These are phyloP conservation scores for Solenopsis invicta DNA, from an alignment of 1,140 invertebrate genomes.

Conservation along the genomic window DNA sequence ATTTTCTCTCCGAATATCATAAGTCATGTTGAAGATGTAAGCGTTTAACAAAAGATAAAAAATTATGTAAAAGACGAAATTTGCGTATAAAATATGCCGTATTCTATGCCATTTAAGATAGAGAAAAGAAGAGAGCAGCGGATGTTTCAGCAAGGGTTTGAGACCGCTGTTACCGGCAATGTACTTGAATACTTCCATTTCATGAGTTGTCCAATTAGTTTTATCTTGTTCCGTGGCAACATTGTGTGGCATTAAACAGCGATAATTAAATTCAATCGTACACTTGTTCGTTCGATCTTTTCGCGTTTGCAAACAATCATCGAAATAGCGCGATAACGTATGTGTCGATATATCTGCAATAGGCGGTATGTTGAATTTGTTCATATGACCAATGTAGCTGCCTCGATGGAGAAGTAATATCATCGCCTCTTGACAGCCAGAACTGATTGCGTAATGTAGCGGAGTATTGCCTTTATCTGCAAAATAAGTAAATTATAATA, in stretches of 20 bases:
- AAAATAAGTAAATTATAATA: constrained; percentile 3
- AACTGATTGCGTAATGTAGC: constrained; percentile 93
- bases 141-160: constrained; percentile 92
- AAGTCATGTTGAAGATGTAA: no score
- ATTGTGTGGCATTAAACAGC: constrained; percentile 88
- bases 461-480: constrained; percentile 91
- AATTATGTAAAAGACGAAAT: no score
- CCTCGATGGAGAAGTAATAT: constrained; percentile 89
- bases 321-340: constrained; percentile 90
- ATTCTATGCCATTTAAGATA: constrained; percentile 94
- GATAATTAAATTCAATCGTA: constrained; percentile 91
- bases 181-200: constrained; percentile 89
- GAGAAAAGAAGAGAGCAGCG: constrained; percentile 92
- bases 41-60: no score
- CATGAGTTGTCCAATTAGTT: constrained; percentile 51
- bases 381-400: constrained; percentile 91
- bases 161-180: constrained; percentile 90
- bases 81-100: constrained; percentile 84
- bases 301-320: constrained; percentile 90
- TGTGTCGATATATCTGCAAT: constrained; percentile 90
- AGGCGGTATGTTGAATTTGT: constrained; percentile 90
- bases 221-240: constrained; percentile 9
- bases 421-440: constrained; percentile 88
- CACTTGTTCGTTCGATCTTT: constrained; percentile 88
- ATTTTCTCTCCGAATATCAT: no score